Conservation (phyloP, 1,140 invertebrate genomes). For the Meloidogyne exigua region DNA sequence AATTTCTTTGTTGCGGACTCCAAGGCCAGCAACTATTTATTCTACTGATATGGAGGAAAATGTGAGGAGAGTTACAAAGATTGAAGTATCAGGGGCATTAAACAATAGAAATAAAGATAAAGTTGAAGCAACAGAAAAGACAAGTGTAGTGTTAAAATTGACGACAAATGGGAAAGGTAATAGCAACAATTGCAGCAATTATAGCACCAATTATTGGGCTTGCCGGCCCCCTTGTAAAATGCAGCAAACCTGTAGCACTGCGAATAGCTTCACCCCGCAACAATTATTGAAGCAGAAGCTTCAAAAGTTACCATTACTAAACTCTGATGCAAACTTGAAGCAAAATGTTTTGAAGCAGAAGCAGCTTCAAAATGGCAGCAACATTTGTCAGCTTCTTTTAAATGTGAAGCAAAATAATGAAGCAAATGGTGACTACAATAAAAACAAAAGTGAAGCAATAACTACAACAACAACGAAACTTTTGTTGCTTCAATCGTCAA, state of each 20-base stretch:
- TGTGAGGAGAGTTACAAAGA: neutral
- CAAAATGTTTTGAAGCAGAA: neutral
- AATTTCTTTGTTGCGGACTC: neutral
- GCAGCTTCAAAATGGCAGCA: neutral
- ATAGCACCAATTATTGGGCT: too few relatives aligned
- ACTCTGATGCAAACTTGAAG: neutral
- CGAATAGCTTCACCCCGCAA: too few relatives aligned
- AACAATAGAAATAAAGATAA: neutral
- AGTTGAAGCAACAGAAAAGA: constrained; percentile 2
- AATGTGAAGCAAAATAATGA: neutral
- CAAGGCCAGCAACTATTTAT: constrained; percentile 11
- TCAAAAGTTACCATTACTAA: neutral
- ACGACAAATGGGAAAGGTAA: neutral
- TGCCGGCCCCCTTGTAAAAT: neutral
- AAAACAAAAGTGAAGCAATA: neutral
- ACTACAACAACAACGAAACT: neutral
- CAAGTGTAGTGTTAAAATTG: neutral
- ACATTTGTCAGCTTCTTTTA: neutral
- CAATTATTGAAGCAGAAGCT: neutral
- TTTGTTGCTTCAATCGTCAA: neutral
- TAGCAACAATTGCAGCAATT: too few relatives aligned
- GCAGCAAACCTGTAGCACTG: neutral
- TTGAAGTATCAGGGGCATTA: neutral
- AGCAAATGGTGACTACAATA: neutral
- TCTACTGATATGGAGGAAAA: neutral